Evolutionary conservation across 2,797 vertebrate genomes (phyloP), one percentile per base, ranked within the genome.

Genomic region (Nothura maculosa): DNA sequence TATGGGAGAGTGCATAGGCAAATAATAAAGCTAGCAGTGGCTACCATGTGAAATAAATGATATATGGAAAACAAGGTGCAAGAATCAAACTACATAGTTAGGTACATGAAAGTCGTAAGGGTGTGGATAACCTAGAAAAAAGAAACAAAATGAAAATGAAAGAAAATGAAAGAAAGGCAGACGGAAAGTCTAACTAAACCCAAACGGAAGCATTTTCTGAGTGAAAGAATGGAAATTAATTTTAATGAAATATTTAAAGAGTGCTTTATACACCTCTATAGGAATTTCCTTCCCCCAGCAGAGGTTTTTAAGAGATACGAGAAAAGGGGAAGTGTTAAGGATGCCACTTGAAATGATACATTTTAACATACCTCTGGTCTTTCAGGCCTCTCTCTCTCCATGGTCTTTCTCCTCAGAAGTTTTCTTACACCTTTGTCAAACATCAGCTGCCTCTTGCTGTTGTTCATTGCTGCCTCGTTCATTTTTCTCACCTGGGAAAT

Each of bases 401-500:
- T 97, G 18, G 98, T 98, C 95, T 98, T 98, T 91, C 98, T 98
- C 94, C 98, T 98, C 83, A 99, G 97, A 32, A 99, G 97, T 74
- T 97, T 98, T 93, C 96, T 98, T 62, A 97, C 98, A 13, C 98
- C 98, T 85, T 98, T 99, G 63, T 97, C 97, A 52, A 98, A 98
- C 81, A 97, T 94, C 2, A 98, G 96, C 34, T 98, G 98, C 55
- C 97, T 99, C 97, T 98, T 99, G 86, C 97, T 98, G 93, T 97
- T 97, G 81, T 90, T 97, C 95, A 98, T 96, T 0, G 98, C 95
- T 60, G 98, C 98, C 89, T 99, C 98, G 57, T 99, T 99, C 98
- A 99, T 98, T 96, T 98, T 99, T 96, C 99, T 98, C 66, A 99
- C 98, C 82, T 99, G 99, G 38, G 98, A 97, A 95, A 99, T 97